Base-by-base conservation (phyloP, 2,797 vertebrate species). In the Phrynocephalus forsythii region DNA sequence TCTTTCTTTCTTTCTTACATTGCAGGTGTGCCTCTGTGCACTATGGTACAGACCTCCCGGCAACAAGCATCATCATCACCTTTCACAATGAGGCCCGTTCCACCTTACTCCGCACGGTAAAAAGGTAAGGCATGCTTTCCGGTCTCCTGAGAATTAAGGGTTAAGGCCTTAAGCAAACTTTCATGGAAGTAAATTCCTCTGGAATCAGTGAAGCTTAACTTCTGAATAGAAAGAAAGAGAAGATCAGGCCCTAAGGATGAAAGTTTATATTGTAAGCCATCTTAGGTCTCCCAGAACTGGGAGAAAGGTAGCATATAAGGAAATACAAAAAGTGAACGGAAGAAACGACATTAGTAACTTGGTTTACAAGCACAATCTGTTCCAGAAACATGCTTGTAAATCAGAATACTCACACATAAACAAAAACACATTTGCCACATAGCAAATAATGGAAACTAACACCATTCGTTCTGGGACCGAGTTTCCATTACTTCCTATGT, bases 11-110 rank as follows among this genome's bases (percentile, higher is more conserved):
- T 88, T 60, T 87, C 24, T 28, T 1, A 0, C 87, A 79, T 90
- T 93, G 81, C 87, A 99, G 99, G 90, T 99, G 99, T 91, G 97
- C 99, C 0, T 97, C 98, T 6, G 88, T 98, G 87, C 97, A 85
- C 88, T 99, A 98, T 71, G 98, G 98, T 69, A 0, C 92, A 0
- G 98, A 99, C 89, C 96, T 99, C 66, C 98, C 98, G 0, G 91
- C 98, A 85, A 99, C 99, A 72, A 99, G 98, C 4, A 92, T 99
- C 94, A 97, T 99, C 95, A 98, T 99, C 95, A 99, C 99, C 73
- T 99, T 99, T 95, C 99, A 99, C 96, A 99, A 99, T 0, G 99
- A 99, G 94, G 99, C 99, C 0, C 98, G 99, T 38, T 99, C 99
- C 1, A 99, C 99, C 3, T 97, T 99, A 38, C 97, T 99, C 68